Evolutionary conservation across 2,888 invertebrate genomes (phyloP).

Genomic region (Ernsta delagoae): DNA sequence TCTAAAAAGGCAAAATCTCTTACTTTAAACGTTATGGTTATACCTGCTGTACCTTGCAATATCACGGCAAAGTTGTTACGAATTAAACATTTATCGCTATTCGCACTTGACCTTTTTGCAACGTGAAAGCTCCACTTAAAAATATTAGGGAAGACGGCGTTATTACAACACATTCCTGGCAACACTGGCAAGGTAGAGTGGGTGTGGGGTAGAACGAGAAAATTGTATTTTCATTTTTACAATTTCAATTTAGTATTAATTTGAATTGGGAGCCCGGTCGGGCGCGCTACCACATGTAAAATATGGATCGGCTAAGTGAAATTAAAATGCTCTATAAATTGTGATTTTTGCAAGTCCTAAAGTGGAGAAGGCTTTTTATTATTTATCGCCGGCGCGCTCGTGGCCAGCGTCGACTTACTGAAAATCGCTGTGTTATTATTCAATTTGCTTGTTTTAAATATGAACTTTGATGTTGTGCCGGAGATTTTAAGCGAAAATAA

Average conservation of each 20-base stretch:
- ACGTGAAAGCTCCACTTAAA: constrained; percentile 51
- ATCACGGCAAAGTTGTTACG: constrained; percentile 34
- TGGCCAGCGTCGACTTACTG: constrained; percentile 76
- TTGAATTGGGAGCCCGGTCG: constrained; percentile 78
- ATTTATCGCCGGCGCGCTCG: constrained; percentile 78
- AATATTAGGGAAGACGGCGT: constrained; percentile 69
- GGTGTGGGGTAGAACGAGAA: constrained; percentile 67
- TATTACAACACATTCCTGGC: constrained; percentile 74
- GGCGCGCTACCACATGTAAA: constrained; percentile 83
- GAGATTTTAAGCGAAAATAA: constrained; percentile 32
- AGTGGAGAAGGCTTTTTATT: constrained; percentile 85
- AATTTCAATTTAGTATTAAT: constrained; percentile 85
- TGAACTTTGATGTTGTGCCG: constrained; percentile 53
- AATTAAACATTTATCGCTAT: constrained; percentile 34
- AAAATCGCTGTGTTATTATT: constrained; percentile 80
- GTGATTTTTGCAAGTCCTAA: constrained; percentile 85
- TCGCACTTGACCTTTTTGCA: constrained; percentile 45
- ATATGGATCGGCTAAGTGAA: constrained; percentile 85
- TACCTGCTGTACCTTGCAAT: constrained; percentile 26
- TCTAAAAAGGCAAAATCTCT: constrained; percentile 18
- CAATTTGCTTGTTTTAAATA: constrained; percentile 79
- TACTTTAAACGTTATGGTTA: constrained; percentile 25
- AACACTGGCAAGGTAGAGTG: constrained; percentile 68
- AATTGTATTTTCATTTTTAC: constrained; percentile 85
- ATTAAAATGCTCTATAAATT: constrained; percentile 85